Base-by-base conservation (phyloP, 2,113 vertebrate species). In the Cephalophus harveyi region DNA sequence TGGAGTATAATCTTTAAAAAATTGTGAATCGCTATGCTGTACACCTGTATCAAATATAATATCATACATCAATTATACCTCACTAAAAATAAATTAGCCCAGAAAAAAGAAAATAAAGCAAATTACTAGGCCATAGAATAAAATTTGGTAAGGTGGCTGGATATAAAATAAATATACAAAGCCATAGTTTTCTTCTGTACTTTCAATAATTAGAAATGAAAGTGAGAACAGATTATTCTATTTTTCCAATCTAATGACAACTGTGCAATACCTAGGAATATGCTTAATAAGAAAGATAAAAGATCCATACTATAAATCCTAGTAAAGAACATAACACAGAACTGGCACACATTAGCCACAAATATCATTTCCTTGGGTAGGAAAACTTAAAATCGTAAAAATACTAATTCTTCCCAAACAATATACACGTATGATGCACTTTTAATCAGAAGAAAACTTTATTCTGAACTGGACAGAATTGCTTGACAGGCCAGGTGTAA, bases 81-180 rank as follows among this genome's bases (percentile, higher is more conserved):
- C 21, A 25, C n/a, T 36, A 55, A 54, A 83, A 15, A 25, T 21
- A 83, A 83, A 83, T 36, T 36, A 21, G 3, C 81, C 33, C 81
- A 55, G 81, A 36, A n/a, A 82, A n/a, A 54, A 52, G 11, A 23
- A 54, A 54, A 36, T 9, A 83, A 54, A 55, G 52, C 12, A 81
- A 93, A 91, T 71, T 50, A 59, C 36, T 12, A 19, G 82, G 28
- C 36, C 21, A 13, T 27, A 50, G 25, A 36, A 46, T 46, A 93
- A 81, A 74, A 55, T 87, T 28, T 54, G 71, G 7, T 10, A 89
- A 87, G 3, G 96, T 97, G 88, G 87, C 95, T 97, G 6, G 91
- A 98, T 87, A 95, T 0, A 94, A 95, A 64, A 52, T 97, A 97
- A 97, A 94, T 96, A 97, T 43, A 97, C 43, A 92, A 95, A 95